Conservation (phyloP, 2,888 invertebrate species). For the Unio delphinus region DNA sequence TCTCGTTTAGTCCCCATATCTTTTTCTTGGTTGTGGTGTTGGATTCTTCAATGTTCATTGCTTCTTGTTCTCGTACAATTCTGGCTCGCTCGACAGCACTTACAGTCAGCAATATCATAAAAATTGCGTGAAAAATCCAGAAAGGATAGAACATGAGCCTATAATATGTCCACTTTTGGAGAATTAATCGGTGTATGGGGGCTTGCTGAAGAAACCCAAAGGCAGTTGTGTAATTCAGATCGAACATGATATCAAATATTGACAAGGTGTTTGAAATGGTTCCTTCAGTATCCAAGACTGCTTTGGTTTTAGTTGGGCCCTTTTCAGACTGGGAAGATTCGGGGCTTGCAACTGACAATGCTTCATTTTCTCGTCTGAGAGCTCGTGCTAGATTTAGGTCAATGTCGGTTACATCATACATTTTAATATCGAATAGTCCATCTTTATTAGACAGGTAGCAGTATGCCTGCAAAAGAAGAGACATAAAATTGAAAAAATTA, state of each 20-base stretch:
- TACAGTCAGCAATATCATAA: conserved; percentile 36
- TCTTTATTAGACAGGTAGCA: conserved; percentile 22
- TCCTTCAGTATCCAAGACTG: not conserved
- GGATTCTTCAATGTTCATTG: conserved; percentile 4
- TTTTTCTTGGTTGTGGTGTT: conserved; percentile 15
- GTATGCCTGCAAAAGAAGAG: conserved; percentile 38
- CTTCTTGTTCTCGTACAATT: not conserved
- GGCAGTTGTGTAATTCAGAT: conserved; percentile 33
- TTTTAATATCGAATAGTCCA: no score
- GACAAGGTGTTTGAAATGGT: conserved; percentile 16
- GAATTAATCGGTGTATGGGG: conserved; percentile 38
- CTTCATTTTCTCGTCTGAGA: no score
- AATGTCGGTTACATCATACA: no score
- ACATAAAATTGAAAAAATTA: not conserved
- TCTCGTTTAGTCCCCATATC: not conserved
- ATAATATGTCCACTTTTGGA: conserved; percentile 44
- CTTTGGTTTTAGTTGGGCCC: not conserved
- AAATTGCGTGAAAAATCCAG: conserved; percentile 34
- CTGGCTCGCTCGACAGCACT: conserved; percentile 23
- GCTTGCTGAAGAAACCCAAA: conserved; percentile 40
- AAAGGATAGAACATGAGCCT: conserved; percentile 32
- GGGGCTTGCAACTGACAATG: no score
- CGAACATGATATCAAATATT: conserved; percentile 45
- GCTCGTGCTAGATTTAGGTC: no score
- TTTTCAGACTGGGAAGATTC: conserved; percentile 2